These are phyloP conservation scores for Drosophila arawakana DNA, from an alignment of 1,140 invertebrate species.

Conservation along the genomic window DNA sequence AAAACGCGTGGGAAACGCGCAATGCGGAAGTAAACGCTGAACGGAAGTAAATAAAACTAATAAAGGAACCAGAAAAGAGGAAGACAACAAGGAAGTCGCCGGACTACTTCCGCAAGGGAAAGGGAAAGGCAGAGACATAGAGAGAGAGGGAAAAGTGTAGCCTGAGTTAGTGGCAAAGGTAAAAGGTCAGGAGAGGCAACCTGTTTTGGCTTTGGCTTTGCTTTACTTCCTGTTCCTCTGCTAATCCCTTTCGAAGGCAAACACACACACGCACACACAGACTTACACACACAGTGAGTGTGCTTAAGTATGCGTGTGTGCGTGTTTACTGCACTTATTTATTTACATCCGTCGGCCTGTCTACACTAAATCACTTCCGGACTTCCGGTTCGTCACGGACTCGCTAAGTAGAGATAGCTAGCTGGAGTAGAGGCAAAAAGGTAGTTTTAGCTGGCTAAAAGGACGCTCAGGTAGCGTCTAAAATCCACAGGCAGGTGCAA, in stretches of 20 bases:
- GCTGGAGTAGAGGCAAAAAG: neutral
- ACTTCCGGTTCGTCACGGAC: slow-evolving; percentile 69
- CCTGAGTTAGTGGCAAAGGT: slow-evolving; percentile 17
- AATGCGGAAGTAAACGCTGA: slow-evolving; percentile 52
- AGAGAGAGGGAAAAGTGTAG: slow-evolving; percentile 21
- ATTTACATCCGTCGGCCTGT: slow-evolving; percentile 72
- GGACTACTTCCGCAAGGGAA: slow-evolving; percentile 59
- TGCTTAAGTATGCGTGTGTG: slow-evolving; percentile 7
- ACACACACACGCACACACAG: slow-evolving; percentile 10
- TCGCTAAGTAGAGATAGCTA: slow-evolving; percentile 35
- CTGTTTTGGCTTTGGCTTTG: slow-evolving; percentile 68
- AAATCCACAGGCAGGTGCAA: slow-evolving; percentile 55
- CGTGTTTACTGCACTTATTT: slow-evolving; percentile 55
- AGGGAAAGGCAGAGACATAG: neutral
- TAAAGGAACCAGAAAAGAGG: slow-evolving; percentile 42
- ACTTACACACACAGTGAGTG: neutral
- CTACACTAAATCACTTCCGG: slow-evolving; percentile 82
- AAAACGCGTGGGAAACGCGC: slow-evolving; percentile 64
- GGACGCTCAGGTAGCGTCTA: slow-evolving; percentile 51
- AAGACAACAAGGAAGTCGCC: slow-evolving; percentile 49
- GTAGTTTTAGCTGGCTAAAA: slow-evolving; percentile 16
- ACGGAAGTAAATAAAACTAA: slow-evolving; percentile 82
- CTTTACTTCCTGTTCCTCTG: slow-evolving; percentile 56
- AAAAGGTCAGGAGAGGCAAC: slow-evolving; percentile 47
- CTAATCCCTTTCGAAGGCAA: slow-evolving; percentile 58